Evolutionary conservation across 2,888 invertebrate species (phyloP).

Genomic region (Ramazzottius varieornatus): DNA sequence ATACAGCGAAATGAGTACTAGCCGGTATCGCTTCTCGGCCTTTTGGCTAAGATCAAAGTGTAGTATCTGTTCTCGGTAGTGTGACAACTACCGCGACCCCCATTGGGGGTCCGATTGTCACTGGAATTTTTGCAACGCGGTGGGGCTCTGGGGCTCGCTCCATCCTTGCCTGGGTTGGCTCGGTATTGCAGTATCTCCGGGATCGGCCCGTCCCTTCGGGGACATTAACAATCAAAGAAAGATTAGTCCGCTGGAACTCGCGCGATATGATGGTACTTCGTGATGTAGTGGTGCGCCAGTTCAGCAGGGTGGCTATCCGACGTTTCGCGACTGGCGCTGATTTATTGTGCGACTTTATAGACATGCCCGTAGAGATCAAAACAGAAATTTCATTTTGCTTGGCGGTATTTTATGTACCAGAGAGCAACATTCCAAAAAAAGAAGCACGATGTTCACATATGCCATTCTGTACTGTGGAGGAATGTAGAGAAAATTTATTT

Average conservation of each 20-base stretch:
- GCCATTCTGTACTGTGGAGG: slow-evolving; percentile 54
- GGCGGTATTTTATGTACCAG: slow-evolving; percentile 68
- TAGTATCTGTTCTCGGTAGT: neutral
- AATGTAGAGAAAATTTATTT: slow-evolving; percentile 59
- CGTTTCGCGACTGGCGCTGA: too few relatives aligned
- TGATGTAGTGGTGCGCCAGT: too few relatives aligned
- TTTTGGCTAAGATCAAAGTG: neutral
- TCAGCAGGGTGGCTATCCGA: too few relatives aligned
- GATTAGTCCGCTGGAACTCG: too few relatives aligned
- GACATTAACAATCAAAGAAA: neutral
- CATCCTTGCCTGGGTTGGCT: neutral
- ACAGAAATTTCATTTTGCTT: too few relatives aligned
- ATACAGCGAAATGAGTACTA: too few relatives aligned
- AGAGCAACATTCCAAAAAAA: slow-evolving; percentile 66
- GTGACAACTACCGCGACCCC: neutral
- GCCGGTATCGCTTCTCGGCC: neutral
- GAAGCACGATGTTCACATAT: slow-evolving; percentile 57
- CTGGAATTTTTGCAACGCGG: neutral
- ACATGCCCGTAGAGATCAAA: too few relatives aligned
- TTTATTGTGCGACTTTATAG: too few relatives aligned
- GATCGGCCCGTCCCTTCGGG: neutral
- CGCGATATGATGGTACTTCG: too few relatives aligned
- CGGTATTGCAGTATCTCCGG: neutral
- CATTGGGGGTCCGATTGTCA: neutral
- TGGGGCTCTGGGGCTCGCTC: neutral